Percentiles rank a stretch among this genome's conserved stretches.
Conservation (phyloP, 2,888 invertebrate species). For the Rugalucina vietnamica region DNA sequence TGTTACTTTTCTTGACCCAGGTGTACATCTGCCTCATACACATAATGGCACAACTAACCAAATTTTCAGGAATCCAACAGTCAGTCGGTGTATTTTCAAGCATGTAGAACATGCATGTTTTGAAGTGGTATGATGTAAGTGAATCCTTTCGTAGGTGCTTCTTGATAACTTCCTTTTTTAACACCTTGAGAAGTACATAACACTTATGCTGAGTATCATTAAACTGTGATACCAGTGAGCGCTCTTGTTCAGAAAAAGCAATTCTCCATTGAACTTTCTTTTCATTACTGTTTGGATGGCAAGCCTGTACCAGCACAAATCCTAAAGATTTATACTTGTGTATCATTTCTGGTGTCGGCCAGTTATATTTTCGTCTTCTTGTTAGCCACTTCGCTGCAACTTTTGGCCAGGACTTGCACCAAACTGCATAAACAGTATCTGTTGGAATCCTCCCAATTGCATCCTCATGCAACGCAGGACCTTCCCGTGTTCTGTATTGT, state of each 20-base stretch:
- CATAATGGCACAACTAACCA: neutral
- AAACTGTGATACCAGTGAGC: neutral
- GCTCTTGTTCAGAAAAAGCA: neutral
- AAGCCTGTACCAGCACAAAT: neutral
- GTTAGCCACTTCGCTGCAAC: neutral
- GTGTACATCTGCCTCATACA: neutral
- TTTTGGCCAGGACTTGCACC: neutral
- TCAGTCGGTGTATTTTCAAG: neutral
- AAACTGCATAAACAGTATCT: neutral
- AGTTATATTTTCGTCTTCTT: neutral
- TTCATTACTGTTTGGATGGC: neutral
- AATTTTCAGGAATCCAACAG: neutral
- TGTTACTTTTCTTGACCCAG: neutral
- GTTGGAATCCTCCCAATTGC: too few relatives aligned
- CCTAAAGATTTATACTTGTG: neutral
- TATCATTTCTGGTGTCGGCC: neutral
- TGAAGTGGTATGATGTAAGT: conserved; percentile 3
- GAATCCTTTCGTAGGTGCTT: neutral
- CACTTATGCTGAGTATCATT: neutral
- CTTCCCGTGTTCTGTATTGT: too few relatives aligned
- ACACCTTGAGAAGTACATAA: neutral
- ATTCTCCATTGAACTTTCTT: neutral
- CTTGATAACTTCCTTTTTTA: neutral
- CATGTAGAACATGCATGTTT: neutral
- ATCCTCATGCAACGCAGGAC: too few relatives aligned